These are phyloP conservation scores for Pomatostomus ruficeps DNA, from an alignment of 2,113 vertebrate genomes.

Conservation along the genomic window DNA sequence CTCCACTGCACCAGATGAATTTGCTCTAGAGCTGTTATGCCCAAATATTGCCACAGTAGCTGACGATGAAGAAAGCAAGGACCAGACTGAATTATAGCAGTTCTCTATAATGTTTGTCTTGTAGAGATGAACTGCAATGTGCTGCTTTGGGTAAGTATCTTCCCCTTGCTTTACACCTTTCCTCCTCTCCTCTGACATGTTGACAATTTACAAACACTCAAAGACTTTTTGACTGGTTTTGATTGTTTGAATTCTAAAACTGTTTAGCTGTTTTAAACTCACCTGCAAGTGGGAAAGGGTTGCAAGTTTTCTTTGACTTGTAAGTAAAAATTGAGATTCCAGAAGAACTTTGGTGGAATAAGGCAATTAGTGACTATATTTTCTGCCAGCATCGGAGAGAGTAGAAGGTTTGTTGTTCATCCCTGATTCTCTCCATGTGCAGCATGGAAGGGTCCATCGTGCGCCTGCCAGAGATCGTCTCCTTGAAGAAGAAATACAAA, in stretches of 20 bases:
- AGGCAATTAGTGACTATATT: neutral
- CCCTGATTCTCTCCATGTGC: neutral
- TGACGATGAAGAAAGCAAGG: neutral
- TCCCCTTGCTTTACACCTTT: neutral
- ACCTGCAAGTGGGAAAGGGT: neutral
- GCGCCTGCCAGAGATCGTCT: constrained; percentile 82
- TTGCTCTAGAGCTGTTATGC: neutral
- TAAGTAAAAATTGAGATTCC: neutral
- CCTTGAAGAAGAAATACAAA: constrained; percentile 93
- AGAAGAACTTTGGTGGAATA: neutral
- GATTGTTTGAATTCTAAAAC: neutral
- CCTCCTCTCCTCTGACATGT: neutral
- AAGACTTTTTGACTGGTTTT: neutral
- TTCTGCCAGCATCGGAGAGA: neutral
- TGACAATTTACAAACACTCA: neutral
- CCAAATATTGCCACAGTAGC: neutral
- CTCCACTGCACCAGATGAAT: neutral
- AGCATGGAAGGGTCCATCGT: constrained; percentile 95
- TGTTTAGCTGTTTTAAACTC: neutral
- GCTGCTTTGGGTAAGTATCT: neutral
- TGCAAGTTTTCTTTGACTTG: neutral
- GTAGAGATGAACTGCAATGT: neutral
- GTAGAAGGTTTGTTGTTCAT: neutral
- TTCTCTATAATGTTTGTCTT: neutral
- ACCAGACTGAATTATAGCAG: neutral